phyloP scores from a whole-genome alignment of 2,113 vertebrate species.

The Candoia aspera region DNA sequence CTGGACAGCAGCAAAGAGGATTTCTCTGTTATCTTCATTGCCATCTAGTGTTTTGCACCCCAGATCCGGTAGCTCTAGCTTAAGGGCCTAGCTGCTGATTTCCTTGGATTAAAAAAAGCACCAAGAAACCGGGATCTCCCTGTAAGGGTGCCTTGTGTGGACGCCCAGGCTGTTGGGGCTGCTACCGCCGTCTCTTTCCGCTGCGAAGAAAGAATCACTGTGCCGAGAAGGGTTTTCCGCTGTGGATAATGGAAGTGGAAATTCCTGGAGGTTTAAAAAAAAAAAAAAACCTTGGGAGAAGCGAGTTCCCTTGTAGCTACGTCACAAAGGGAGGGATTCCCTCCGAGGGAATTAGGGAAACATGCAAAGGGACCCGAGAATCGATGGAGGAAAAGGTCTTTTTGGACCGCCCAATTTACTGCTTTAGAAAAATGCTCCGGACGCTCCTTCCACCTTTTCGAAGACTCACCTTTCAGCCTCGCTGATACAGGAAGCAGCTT shows the following conservation, averaged over 20 bases:
- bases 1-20: no score
- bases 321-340: background rate
- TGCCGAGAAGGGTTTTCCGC: background rate
- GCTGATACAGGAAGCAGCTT: rapidly evolving
- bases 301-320: background rate
- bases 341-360: background rate
- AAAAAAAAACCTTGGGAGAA: background rate
- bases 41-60: no score
- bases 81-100: no score
- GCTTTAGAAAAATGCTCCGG: background rate
- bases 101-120: no score
- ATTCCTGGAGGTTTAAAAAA: background rate
- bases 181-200: no score
- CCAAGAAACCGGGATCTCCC: no score
- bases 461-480: background rate
- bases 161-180: background rate
- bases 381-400: background rate
- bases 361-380: background rate
- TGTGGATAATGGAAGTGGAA: background rate
- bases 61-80: no score
- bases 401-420: no score
- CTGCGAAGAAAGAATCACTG: background rate
- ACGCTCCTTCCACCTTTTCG: background rate
- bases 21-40: no score
- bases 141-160: no score